Conservation (phyloP, 2,888 invertebrate species). For the Idaea aversata region DNA sequence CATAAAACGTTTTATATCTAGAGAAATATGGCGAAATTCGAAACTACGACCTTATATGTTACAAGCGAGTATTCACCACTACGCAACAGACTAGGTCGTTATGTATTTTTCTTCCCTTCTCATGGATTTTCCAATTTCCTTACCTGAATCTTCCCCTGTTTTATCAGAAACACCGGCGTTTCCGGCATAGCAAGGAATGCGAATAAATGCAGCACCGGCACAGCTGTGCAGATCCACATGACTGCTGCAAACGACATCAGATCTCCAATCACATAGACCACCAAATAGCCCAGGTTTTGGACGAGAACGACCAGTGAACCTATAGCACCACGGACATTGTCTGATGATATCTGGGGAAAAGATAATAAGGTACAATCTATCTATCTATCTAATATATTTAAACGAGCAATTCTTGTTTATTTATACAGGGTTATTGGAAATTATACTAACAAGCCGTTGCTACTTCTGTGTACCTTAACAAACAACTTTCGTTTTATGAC, state of each 20-base stretch:
- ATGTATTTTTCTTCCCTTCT: too few relatives aligned
- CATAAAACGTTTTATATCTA: too few relatives aligned
- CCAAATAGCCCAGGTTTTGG: slow-evolving; percentile 70
- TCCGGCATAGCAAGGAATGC: slow-evolving; percentile 71
- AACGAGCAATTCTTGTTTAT: too few relatives aligned
- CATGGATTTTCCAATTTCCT: slow-evolving; percentile 7
- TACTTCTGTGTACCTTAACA: too few relatives aligned
- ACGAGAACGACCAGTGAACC: slow-evolving; percentile 73
- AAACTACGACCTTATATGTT: too few relatives aligned
- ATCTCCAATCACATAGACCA: slow-evolving; percentile 71
- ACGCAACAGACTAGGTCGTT: too few relatives aligned
- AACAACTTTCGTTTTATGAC: too few relatives aligned
- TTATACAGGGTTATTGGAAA: too few relatives aligned
- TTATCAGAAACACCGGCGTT: slow-evolving; percentile 71
- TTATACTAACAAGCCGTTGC: too few relatives aligned
- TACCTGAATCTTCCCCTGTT: slow-evolving; percentile 71
- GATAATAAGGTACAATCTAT: neutral
- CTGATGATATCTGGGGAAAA: slow-evolving; percentile 61
- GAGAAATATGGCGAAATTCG: too few relatives aligned
- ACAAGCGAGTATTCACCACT: too few relatives aligned
- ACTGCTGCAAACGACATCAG: slow-evolving; percentile 59
- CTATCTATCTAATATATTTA: too few relatives aligned
- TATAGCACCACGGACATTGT: slow-evolving; percentile 68
- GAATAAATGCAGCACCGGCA: slow-evolving; percentile 60
- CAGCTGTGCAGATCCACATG: slow-evolving; percentile 66